These are phyloP conservation scores for Channa argus DNA, from an alignment of 2,113 vertebrate species.

Conservation along the genomic window DNA sequence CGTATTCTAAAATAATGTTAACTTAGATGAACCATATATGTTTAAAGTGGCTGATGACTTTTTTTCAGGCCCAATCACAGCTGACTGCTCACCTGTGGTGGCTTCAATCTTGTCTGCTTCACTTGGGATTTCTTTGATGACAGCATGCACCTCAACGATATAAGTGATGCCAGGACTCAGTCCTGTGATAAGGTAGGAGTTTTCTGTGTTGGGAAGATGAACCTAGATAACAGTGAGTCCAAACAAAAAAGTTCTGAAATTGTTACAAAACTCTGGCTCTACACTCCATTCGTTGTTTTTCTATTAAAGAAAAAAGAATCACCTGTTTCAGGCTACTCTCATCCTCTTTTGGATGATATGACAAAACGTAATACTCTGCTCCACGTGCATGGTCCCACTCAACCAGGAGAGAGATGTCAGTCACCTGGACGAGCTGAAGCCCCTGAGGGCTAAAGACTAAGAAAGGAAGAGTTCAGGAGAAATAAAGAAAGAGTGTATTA, in stretches of 20 bases:
- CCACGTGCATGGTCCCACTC: conserved; percentile 85
- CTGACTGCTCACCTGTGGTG: conserved; percentile 74
- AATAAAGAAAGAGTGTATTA: background rate
- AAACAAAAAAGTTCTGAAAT: background rate
- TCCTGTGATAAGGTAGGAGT: conserved; percentile 82
- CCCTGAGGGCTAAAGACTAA: conserved; percentile 85
- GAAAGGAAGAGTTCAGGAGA: background rate
- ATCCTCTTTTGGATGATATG: conserved; percentile 82
- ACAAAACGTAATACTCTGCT: conserved; percentile 88
- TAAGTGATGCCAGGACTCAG: conserved; percentile 86
- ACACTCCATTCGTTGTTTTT: background rate
- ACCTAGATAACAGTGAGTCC: conserved; percentile 40
- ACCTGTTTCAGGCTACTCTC: conserved; percentile 75
- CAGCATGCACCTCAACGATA: conserved; percentile 79
- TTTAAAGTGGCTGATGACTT: background rate
- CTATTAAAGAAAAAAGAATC: background rate
- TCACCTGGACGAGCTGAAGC: conserved; percentile 82
- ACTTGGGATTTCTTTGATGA: conserved; percentile 85
- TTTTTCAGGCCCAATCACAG: conserved; percentile 21
- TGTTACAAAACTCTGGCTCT: background rate
- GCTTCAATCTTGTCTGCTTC: conserved; percentile 83
- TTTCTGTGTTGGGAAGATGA: conserved; percentile 81
- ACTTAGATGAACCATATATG: conserved; percentile 2
- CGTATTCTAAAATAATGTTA: background rate
- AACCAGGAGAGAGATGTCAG: conserved; percentile 85